Evolutionary conservation across 2,113 vertebrate genomes (phyloP).

Genomic region (Cebidichthys violaceus): DNA sequence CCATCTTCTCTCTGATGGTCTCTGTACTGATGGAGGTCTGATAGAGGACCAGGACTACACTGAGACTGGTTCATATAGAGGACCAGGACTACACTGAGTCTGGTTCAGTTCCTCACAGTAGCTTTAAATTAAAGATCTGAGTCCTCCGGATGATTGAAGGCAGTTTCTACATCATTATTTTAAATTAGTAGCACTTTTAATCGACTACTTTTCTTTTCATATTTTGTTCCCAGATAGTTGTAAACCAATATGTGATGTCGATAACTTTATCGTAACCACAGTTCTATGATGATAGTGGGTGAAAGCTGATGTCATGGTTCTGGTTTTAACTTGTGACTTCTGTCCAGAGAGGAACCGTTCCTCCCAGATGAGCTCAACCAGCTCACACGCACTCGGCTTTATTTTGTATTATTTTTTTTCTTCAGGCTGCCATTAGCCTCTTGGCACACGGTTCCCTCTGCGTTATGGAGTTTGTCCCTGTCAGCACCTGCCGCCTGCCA

Average conservation of each 20-base stretch:
- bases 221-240: neutral
- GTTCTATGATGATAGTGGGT: neutral
- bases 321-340: conserved; percentile 24
- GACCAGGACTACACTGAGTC: too few species aligned
- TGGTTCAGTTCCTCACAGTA: too few species aligned
- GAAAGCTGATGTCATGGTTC: conserved; percentile 7
- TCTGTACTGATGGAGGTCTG: too few species aligned
- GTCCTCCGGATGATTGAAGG: too few species aligned
- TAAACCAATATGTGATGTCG: too few species aligned
- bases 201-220: too few species aligned
- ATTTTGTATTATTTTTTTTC: neutral
- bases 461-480: conserved; percentile 77
- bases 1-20: too few species aligned
- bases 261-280: neutral
- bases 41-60: too few species aligned
- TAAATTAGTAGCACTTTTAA: too few species aligned
- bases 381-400: neutral
- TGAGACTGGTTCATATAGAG: too few species aligned
- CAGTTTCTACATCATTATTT: too few species aligned
- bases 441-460: conserved; percentile 60
- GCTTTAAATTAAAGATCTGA: too few species aligned
- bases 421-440: conserved; percentile 66
- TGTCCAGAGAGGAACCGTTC: conserved; percentile 1
- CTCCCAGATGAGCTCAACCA: conserved; percentile 19
- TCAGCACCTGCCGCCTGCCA: conserved; percentile 81